These are phyloP conservation scores for human (Homo sapiens) DNA, from an alignment of 2,113 vertebrate species.

Conservation along the genomic window GRCh38 chr2:179567501-179568000, in stretches of 20 bases:
- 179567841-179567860: background rate
- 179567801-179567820: background rate
- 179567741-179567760: background rate
- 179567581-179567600: background rate
- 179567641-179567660: background rate
- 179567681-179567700: background rate
- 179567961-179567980: background rate
- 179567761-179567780: background rate
- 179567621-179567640: background rate
- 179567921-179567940: background rate
- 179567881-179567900: background rate
- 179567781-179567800: background rate
- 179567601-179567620: background rate
- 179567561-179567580: background rate
- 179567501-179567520: background rate
- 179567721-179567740: background rate
- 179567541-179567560: background rate
- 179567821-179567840: background rate
- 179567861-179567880: background rate
- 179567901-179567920: background rate
- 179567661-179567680: background rate
- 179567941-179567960: background rate
- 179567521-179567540: background rate
- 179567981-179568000: background rate
- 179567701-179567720: background rate